Percentiles rank a stretch among this genome's conserved stretches.
Conservation (phyloP, 2,113 vertebrate species). For the Oreochromis niloticus region DNA sequence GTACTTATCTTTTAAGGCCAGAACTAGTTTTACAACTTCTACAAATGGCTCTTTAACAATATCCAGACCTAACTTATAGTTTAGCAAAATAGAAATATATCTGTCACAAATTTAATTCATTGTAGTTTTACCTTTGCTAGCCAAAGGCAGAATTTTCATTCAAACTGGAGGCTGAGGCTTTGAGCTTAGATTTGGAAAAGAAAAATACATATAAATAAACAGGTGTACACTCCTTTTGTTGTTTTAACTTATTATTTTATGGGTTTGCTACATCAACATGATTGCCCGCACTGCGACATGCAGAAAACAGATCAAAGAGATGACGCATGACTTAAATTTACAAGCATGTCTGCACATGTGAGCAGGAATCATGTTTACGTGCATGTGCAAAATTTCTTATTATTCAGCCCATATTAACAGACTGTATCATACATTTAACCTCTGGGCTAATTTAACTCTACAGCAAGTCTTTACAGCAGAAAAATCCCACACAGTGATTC, state of each 20-base stretch:
- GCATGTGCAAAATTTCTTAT: background rate
- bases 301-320: conserved; percentile 15
- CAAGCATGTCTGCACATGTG: conserved; percentile 12
- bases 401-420: conserved; percentile 22
- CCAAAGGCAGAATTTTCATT: background rate
- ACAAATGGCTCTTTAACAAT: background rate
- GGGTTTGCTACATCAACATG: background rate
- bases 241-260: background rate
- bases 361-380: background rate
- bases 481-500: background rate
- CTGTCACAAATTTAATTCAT: background rate
- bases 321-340: conserved; percentile 9
- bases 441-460: conserved; percentile 10
- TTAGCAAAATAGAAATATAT: background rate
- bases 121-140: background rate
- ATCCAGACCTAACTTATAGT: background rate
- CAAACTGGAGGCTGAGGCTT: background rate
- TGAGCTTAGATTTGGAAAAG: background rate
- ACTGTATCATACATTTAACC: conserved; percentile 2
- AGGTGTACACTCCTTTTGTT: background rate
- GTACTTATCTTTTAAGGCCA: background rate
- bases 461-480: background rate
- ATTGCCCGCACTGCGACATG: background rate
- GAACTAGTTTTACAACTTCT: background rate
- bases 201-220: background rate